These are phyloP conservation scores for Helostoma temminkii DNA, from an alignment of 2,797 vertebrate species.

Conservation along the genomic window DNA sequence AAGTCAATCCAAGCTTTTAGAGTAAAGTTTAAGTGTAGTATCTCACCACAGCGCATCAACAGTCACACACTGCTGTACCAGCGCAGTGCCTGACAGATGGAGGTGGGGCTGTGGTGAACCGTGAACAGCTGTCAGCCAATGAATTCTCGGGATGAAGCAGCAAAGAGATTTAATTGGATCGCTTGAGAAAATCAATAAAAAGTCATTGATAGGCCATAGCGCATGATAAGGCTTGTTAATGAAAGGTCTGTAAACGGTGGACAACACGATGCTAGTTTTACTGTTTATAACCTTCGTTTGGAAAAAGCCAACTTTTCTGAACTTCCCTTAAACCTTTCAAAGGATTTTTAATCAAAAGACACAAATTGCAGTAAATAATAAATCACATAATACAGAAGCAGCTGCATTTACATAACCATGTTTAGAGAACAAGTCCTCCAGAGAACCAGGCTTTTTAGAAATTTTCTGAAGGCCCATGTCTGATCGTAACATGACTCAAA, in stretches of 20 bases:
- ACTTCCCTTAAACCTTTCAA: neutral
- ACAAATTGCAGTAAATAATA: conserved; percentile 3
- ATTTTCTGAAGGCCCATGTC: conserved; percentile 68
- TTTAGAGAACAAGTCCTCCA: conserved; percentile 40
- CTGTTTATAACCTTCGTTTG: neutral
- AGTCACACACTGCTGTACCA: conserved; percentile 46
- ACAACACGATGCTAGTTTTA: neutral
- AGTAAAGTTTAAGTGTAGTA: conserved; percentile 61
- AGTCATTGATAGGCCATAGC: conserved; percentile 33
- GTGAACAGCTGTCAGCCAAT: conserved; percentile 73
- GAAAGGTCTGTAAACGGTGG: conserved; percentile 4
- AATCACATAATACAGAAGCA: conserved; percentile 10
- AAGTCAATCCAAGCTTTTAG: conserved; percentile 37
- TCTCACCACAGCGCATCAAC: conserved; percentile 61
- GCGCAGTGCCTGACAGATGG: conserved; percentile 70
- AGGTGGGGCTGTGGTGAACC: conserved; percentile 62
- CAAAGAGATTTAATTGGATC: conserved; percentile 64
- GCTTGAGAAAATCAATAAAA: conserved; percentile 39
- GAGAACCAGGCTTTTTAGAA: conserved; percentile 47
- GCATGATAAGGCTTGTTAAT: conserved; percentile 18
- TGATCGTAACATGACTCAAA: conserved; percentile 84
- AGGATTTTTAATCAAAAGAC: neutral
- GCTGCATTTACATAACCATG: conserved; percentile 27
- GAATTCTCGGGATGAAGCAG: conserved; percentile 37
- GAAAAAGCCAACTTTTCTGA: neutral